These are phyloP conservation scores for Lasiommata megera DNA, from an alignment of 2,888 invertebrate species.

Conservation along the genomic window DNA sequence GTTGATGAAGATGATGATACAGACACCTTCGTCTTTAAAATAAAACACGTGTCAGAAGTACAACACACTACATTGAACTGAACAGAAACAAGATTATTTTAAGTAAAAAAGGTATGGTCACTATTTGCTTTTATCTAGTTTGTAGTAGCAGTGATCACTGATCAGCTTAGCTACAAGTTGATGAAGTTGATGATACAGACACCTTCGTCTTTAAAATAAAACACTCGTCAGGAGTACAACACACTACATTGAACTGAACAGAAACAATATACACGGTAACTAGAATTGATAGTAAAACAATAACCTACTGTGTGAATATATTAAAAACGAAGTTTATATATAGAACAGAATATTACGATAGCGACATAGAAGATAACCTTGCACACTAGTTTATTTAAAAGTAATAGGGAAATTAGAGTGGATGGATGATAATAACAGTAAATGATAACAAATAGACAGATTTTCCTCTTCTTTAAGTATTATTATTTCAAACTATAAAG, in stretches of 20 bases:
- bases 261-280: constrained; percentile 17
- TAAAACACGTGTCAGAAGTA: neutral
- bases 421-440: no score
- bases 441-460: neutral
- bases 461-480: neutral
- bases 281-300: constrained; percentile 16
- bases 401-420: constrained; percentile 51
- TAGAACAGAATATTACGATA: constrained; percentile 20
- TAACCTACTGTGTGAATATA: constrained; percentile 13
- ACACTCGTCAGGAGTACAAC: neutral
- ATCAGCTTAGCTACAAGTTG: neutral
- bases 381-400: constrained; percentile 41
- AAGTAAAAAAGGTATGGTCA: no score
- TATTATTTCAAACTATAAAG: no score
- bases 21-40: neutral
- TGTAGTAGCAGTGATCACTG: no score
- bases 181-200: neutral
- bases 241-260: constrained; percentile 25
- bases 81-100: no score
- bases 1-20: neutral
- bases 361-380: constrained; percentile 41
- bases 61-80: constrained; percentile 19
- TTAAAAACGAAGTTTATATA: constrained; percentile 16
- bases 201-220: neutral
- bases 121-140: no score